Evolutionary conservation across 2,113 vertebrate genomes (phyloP).

Genomic region (Hylia prasina): DNA sequence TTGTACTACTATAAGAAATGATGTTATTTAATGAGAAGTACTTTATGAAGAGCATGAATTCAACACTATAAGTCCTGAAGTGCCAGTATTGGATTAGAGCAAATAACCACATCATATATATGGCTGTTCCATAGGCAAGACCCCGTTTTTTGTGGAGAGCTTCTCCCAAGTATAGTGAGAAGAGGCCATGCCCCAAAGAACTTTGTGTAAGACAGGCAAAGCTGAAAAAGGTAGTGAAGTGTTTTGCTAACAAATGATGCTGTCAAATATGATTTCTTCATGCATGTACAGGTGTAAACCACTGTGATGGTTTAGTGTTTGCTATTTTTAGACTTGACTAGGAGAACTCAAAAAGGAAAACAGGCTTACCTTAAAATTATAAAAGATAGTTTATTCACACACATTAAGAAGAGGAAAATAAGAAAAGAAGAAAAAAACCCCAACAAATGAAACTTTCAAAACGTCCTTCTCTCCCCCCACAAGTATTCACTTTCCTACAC

Average conservation of each 20-base stretch:
- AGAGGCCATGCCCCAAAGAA: background rate
- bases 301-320: too few species aligned
- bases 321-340: too few species aligned
- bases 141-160: background rate
- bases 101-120: background rate
- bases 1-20: background rate
- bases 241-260: background rate
- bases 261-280: background rate
- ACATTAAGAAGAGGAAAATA: too few species aligned
- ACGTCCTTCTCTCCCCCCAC: too few species aligned
- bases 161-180: background rate
- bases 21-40: background rate
- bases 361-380: too few species aligned
- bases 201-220: background rate
- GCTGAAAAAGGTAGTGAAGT: background rate
- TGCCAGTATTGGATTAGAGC: background rate
- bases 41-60: background rate
- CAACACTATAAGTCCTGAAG: background rate
- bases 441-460: too few species aligned
- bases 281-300: background rate
- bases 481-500: too few species aligned
- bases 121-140: background rate
- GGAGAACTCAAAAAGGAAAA: too few species aligned
- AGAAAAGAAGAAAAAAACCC: too few species aligned
- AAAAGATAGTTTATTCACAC: too few species aligned